Evolutionary conservation across 2,797 vertebrate genomes (phyloP).

Genomic region (Halcyon smyrnensis): DNA sequence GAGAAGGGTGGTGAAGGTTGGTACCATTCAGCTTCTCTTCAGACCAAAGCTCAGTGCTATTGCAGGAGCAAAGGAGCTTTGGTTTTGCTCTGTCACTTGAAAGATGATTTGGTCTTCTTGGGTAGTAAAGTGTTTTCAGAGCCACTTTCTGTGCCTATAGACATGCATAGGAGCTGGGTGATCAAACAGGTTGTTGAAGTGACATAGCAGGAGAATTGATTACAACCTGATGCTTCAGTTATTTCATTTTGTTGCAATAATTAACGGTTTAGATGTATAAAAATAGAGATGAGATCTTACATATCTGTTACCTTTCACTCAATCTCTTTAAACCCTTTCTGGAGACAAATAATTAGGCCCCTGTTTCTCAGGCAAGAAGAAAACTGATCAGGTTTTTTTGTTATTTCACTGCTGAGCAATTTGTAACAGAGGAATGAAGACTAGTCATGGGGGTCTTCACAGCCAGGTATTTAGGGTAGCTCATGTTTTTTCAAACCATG

Average conservation of each 20-base stretch:
- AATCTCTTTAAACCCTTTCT: not conserved
- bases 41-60: not conserved
- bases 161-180: not conserved
- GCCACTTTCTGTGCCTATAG: not conserved
- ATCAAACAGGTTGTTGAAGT: not conserved
- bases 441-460: not conserved
- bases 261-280: not conserved
- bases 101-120: not conserved
- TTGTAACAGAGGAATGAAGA: not conserved
- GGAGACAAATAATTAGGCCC: not conserved
- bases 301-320: not conserved
- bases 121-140: not conserved
- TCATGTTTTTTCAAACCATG: not conserved
- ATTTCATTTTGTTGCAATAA: not conserved
- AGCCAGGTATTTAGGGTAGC: not conserved
- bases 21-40: not conserved
- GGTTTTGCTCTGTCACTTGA: not conserved
- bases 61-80: not conserved
- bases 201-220: not conserved
- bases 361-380: not conserved
- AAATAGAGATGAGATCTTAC: not conserved
- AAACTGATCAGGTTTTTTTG: not conserved
- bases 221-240: not conserved
- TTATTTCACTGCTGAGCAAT: not conserved
- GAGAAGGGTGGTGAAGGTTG: not conserved